phyloP scores from a whole-genome alignment of 2,113 vertebrate genomes.

The Syngnathus scovelli region DNA sequence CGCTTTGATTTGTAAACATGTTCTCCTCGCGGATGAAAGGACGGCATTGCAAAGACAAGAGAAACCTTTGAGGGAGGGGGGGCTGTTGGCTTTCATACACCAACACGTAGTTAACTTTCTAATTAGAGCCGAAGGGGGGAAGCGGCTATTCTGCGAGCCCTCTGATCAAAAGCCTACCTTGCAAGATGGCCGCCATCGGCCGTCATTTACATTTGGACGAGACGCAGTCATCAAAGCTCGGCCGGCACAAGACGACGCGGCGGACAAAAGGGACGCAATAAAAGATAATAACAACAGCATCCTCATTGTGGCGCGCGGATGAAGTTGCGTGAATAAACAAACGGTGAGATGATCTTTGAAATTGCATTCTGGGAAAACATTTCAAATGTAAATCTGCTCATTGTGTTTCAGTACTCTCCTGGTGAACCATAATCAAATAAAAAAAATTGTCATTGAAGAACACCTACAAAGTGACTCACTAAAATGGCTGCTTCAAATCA shows the following conservation, averaged over 20 bases:
- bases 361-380: conserved; percentile 4
- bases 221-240: conserved; percentile 55
- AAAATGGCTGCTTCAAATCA: neutral
- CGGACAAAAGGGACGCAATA: conserved; percentile 35
- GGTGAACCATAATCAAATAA: no score
- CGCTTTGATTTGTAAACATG: conserved; percentile 57
- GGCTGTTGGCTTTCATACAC: conserved; percentile 55
- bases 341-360: neutral
- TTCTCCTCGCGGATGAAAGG: conserved; percentile 53
- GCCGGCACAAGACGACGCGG: conserved; percentile 25
- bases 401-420: no score
- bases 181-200: conserved; percentile 34
- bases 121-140: conserved; percentile 43
- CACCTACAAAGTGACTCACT: neutral
- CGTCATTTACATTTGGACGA: conserved; percentile 43
- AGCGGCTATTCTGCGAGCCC: conserved; percentile 27
- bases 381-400: no score
- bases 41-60: conserved; percentile 30
- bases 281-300: conserved; percentile 4
- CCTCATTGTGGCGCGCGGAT: neutral
- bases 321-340: neutral
- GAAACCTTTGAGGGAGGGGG: conserved; percentile 29
- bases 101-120: conserved; percentile 45
- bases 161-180: conserved; percentile 51
- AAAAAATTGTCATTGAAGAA: no score